Evolutionary conservation across 30 jellyfish, hydroid and myxozoan species (phyloP).

Genomic region (Aurelia aurita): DNA sequence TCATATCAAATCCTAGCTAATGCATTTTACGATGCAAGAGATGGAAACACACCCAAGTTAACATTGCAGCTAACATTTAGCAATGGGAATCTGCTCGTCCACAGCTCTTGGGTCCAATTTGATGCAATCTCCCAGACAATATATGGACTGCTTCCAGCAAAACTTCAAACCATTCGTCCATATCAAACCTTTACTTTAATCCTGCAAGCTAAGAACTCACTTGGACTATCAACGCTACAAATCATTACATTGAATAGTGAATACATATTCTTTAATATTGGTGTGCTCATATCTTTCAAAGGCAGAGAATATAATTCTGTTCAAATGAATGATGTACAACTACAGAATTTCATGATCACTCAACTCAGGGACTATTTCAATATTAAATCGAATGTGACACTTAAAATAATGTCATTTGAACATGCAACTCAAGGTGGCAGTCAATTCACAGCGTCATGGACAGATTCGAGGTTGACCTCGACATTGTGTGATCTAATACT

Average conservation of each 20-base stretch:
- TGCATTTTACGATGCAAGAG: conserved; percentile 81
- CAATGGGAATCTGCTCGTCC: conserved; percentile 28
- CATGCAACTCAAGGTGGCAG: conserved; percentile 40
- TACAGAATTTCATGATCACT: conserved; percentile 20
- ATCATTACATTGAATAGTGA: conserved; percentile 41
- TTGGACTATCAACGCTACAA: conserved; percentile 46
- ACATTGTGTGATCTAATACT: conserved; percentile 32
- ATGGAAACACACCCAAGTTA: conserved; percentile 75
- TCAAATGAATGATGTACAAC: conserved; percentile 55
- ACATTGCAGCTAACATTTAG: conserved; percentile 20
- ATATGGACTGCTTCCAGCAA: conserved; percentile 53
- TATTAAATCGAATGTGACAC: conserved; percentile 38
- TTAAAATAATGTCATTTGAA: conserved; percentile 46
- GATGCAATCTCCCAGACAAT: conserved; percentile 50
- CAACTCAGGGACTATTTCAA: conserved; percentile 28
- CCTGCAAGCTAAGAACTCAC: conserved; percentile 74
- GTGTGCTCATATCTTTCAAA: conserved; percentile 35
- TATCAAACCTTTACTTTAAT: conserved; percentile 25
- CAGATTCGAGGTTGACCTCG: conserved; percentile 69
- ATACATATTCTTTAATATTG: conserved; percentile 1
- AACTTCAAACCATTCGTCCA: conserved; percentile 48
- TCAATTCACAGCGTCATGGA: conserved; percentile 44
- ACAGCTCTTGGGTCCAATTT: conserved; percentile 71
- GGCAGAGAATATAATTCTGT: conserved; percentile 61
- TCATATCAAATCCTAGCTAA: conserved; percentile 54